phyloP scores from a whole-genome alignment of 2,797 vertebrate species.

The Balearica regulorum region DNA sequence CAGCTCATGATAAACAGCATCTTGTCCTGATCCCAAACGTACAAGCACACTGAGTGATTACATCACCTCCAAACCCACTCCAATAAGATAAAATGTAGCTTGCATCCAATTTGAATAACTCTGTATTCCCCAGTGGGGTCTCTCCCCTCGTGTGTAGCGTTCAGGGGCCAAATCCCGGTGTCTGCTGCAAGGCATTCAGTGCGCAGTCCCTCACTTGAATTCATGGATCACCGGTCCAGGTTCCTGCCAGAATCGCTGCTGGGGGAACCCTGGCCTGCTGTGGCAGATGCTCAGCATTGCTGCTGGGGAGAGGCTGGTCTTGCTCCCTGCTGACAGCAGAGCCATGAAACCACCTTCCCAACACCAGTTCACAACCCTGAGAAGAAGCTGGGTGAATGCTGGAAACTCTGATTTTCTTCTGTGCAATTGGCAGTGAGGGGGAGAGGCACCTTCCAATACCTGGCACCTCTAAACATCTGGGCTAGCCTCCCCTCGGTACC shows the following conservation, averaged over 20 bases:
- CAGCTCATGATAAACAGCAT: slow-evolving; percentile 55
- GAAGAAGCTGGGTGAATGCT: not conserved
- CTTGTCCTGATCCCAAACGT: not conserved
- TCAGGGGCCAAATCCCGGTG: not conserved
- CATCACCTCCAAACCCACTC: slow-evolving; percentile 16
- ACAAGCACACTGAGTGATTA: slow-evolving; percentile 39
- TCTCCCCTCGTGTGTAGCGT: fast-evolving
- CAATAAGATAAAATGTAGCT: slow-evolving; percentile 39
- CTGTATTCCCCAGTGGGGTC: not conserved
- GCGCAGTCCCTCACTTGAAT: not conserved
- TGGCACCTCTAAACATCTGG: not conserved
- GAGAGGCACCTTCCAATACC: not conserved
- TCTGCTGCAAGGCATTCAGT: not conserved
- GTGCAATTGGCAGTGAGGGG: not conserved
- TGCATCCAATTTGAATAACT: not conserved
- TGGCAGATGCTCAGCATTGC: fast-evolving
- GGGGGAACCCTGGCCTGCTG: not conserved
- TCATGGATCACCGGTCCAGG: fast-evolving
- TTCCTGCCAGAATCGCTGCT: not conserved
- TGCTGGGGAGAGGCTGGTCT: not conserved
- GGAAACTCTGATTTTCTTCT: not conserved
- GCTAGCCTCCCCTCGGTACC: not conserved
- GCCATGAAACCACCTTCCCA: not conserved
- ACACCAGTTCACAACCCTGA: not conserved
- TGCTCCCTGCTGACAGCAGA: not conserved